These are phyloP conservation scores for Cheilosia impressa DNA, from an alignment of 2,888 invertebrate genomes.

Conservation along the genomic window DNA sequence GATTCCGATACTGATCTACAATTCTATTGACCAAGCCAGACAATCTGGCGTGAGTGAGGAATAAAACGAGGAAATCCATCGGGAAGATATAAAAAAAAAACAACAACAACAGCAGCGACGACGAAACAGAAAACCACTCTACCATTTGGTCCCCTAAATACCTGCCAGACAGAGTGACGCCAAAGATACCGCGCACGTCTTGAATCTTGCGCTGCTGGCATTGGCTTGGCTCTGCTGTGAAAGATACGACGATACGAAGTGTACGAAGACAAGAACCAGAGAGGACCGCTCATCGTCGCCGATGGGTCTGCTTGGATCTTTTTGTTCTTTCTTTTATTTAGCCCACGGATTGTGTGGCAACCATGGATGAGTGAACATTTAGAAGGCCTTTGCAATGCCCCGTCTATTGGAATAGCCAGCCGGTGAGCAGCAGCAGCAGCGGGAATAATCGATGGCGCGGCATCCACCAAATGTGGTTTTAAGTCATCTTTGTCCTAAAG, in stretches of 20 bases:
- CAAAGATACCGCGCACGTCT: slow-evolving; percentile 71
- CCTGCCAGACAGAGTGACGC: slow-evolving; percentile 76
- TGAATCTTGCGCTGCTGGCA: not conserved
- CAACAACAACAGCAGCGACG: slow-evolving; percentile 39
- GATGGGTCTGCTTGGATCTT: slow-evolving; percentile 45
- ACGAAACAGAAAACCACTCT: slow-evolving; percentile 43
- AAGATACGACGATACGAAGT: slow-evolving; percentile 6
- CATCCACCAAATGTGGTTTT: slow-evolving; percentile 70
- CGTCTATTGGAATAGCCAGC: slow-evolving; percentile 4
- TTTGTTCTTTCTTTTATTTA: slow-evolving; percentile 17
- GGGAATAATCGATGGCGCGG: slow-evolving; percentile 61
- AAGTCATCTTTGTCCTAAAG: slow-evolving; percentile 70
- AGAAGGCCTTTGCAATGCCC: slow-evolving; percentile 45
- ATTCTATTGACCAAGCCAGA: slow-evolving; percentile 74
- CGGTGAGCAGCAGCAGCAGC: slow-evolving; percentile 27
- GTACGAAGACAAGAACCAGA: slow-evolving; percentile 5
- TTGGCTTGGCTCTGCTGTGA: slow-evolving; percentile 27
- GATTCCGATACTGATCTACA: slow-evolving; percentile 63
- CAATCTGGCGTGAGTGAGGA: slow-evolving; percentile 72
- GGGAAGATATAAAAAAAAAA: slow-evolving; percentile 28
- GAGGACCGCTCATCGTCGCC: slow-evolving; percentile 32
- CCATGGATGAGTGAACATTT: slow-evolving; percentile 67
- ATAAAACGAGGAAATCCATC: slow-evolving; percentile 53
- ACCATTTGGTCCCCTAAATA: slow-evolving; percentile 72
- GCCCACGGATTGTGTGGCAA: slow-evolving; percentile 41